Evolutionary conservation across 2,113 vertebrate species (phyloP).

Genomic region (Petroica traversi): DNA sequence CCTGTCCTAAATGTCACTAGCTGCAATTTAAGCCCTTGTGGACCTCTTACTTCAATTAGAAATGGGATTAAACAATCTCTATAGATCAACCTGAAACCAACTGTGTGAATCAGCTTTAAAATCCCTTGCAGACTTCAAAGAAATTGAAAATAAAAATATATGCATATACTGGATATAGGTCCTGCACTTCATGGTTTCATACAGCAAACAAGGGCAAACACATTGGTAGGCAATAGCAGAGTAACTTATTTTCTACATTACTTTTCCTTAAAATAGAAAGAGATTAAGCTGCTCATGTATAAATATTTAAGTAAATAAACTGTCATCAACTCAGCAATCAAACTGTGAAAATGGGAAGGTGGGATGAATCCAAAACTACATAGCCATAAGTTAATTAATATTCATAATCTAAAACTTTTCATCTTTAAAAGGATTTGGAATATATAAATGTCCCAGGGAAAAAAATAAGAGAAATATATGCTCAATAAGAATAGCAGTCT

Average conservation of each 20-base stretch:
- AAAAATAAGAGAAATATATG: not conserved
- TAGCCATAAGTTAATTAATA: not conserved
- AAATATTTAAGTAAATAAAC: conserved; percentile 2
- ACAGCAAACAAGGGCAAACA: not conserved
- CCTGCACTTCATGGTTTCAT: not conserved
- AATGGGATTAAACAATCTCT: not conserved
- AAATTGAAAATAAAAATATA: not conserved
- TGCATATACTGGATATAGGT: not conserved
- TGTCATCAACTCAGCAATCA: not conserved
- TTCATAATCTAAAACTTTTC: not conserved
- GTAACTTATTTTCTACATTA: not conserved
- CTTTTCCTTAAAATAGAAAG: not conserved
- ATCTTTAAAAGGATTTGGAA: not conserved
- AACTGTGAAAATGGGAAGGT: not conserved
- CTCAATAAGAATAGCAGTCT: not conserved
- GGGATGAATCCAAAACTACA: not conserved
- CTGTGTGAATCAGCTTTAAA: not conserved
- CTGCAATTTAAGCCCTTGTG: not conserved
- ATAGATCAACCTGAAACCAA: not conserved
- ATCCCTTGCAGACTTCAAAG: not conserved
- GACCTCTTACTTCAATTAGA: not conserved
- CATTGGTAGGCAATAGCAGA: not conserved
- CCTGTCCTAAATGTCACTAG: not conserved
- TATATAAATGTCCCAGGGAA: not conserved
- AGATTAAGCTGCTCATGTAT: not conserved